Evolutionary conservation across 2,888 invertebrate species (phyloP).

Genomic region (Eueremaeus valkanovi): DNA sequence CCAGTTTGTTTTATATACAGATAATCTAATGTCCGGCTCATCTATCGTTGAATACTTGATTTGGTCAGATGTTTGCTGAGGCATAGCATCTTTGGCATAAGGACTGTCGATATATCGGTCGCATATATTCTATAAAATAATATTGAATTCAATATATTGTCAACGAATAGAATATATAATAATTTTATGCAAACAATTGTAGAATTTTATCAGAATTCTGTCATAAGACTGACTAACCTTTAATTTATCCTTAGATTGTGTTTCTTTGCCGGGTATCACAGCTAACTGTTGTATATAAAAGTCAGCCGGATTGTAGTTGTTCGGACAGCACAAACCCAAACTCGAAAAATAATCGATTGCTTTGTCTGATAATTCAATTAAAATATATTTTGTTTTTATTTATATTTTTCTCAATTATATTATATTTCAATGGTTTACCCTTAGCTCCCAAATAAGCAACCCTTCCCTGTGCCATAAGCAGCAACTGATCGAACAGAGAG

Average conservation of each 20-base stretch:
- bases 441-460: slow-evolving; percentile 57
- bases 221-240: slow-evolving; percentile 41
- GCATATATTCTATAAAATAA: slow-evolving; percentile 50
- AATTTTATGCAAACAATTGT: no score
- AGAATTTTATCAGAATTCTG: background rate
- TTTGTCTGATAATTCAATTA: slow-evolving; percentile 43
- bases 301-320: slow-evolving; percentile 57
- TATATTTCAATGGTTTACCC: no score
- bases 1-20: slow-evolving; percentile 78
- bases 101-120: slow-evolving; percentile 49
- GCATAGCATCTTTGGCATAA: background rate
- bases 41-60: background rate
- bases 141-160: no score
- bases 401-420: background rate
- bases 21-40: background rate
- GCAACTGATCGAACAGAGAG: slow-evolving; percentile 55
- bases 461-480: slow-evolving; percentile 57
- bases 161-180: no score
- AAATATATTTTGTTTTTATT: background rate
- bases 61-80: slow-evolving; percentile 2
- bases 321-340: slow-evolving; percentile 53
- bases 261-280: slow-evolving; percentile 54
- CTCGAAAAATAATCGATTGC: slow-evolving; percentile 53
- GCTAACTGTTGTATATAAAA: slow-evolving; percentile 57
- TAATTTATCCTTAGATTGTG: slow-evolving; percentile 51